These are phyloP conservation scores for Diploscapter pachys DNA, from an alignment of 1,140 invertebrate genomes.

Conservation along the genomic window DNA sequence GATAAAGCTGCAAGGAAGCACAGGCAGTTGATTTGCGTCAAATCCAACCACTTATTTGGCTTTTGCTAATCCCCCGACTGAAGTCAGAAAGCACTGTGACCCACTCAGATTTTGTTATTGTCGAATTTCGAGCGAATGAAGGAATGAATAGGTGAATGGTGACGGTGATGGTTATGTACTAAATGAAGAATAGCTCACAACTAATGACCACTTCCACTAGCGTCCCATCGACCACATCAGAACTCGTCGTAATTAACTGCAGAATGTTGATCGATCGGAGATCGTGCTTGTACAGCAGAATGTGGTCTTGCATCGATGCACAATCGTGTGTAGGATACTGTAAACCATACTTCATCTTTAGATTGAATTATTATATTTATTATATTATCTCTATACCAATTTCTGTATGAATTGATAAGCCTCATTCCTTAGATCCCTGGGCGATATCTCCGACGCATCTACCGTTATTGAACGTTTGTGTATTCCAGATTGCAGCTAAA, in stretches of 20 bases:
- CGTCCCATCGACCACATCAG: slow-evolving; percentile 50
- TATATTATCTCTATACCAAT: neutral
- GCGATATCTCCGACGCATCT: slow-evolving; percentile 42
- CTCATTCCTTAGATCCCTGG: slow-evolving; percentile 43
- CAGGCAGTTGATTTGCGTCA: too few species aligned
- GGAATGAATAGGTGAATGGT: too few species aligned
- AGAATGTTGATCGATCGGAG: slow-evolving; percentile 57
- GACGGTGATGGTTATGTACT: too few species aligned
- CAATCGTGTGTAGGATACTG: slow-evolving; percentile 27
- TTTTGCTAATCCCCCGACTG: too few species aligned
- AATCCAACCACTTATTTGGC: too few species aligned
- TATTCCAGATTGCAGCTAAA: slow-evolving; percentile 37
- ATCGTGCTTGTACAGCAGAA: slow-evolving; percentile 56
- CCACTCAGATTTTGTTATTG: neutral
- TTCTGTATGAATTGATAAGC: slow-evolving; percentile 44
- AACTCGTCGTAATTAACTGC: slow-evolving; percentile 45
- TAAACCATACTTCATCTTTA: slow-evolving; percentile 7
- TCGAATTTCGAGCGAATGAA: neutral
- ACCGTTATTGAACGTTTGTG: slow-evolving; percentile 35
- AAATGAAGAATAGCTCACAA: slow-evolving; percentile 42
- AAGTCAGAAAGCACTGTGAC: too few species aligned
- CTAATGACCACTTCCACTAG: slow-evolving; percentile 55
- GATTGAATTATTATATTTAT: slow-evolving; percentile 4
- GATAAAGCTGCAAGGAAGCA: too few species aligned
- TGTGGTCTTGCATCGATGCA: slow-evolving; percentile 43